These are phyloP conservation scores for Rhagium mordax DNA, from an alignment of 2,888 invertebrate species.

Conservation along the genomic window DNA sequence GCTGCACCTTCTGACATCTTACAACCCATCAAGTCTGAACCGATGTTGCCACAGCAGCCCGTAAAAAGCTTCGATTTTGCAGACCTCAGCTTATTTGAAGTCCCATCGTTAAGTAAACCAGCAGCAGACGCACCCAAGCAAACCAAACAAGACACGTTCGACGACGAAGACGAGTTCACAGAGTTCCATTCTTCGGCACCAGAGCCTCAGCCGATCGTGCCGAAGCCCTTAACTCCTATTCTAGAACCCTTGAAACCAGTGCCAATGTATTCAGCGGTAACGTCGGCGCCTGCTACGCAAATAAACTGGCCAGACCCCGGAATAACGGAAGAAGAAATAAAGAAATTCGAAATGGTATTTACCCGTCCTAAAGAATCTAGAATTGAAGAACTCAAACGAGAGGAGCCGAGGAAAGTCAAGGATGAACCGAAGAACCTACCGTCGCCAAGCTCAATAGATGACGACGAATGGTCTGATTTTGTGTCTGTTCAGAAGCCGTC, in stretches of 20 bases:
- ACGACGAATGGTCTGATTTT: constrained; percentile 78
- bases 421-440: constrained; percentile 21
- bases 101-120: neutral
- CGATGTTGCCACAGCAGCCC: neutral
- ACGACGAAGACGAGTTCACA: constrained; percentile 67
- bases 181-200: constrained; percentile 64
- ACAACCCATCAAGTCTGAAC: neutral
- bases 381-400: constrained; percentile 23
- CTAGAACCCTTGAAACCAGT: constrained; percentile 60
- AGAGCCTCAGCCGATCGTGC: constrained; percentile 1
- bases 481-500: constrained; percentile 67
- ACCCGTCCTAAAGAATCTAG: constrained; percentile 38
- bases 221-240: constrained; percentile 35
- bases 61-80: neutral
- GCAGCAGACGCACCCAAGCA: neutral
- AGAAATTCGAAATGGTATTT: constrained; percentile 63
- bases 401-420: constrained; percentile 5
- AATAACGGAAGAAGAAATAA: constrained; percentile 68
- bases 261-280: constrained; percentile 34
- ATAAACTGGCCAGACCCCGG: constrained; percentile 79
- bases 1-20: neutral
- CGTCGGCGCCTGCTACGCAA: constrained; percentile 63
- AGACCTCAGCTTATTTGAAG: neutral
- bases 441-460: constrained; percentile 63
- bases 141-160: neutral